Evolutionary conservation across 1,140 invertebrate genomes (phyloP).

Genomic region (Leptinotarsa lineolata): DNA sequence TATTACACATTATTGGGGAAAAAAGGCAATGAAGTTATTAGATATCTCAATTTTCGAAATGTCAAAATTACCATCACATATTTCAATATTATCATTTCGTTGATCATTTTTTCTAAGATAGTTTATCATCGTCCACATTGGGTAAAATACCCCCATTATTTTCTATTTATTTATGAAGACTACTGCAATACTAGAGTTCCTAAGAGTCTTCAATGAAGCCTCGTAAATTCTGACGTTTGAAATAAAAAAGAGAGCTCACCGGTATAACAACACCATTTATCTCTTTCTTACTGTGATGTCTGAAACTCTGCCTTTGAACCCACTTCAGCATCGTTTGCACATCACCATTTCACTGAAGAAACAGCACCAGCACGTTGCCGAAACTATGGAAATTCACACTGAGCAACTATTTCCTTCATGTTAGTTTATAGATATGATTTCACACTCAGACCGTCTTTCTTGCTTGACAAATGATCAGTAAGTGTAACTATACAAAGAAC

Average conservation of each 20-base stretch:
- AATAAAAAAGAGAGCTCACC: slow-evolving; percentile 25
- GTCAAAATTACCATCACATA: too few species aligned
- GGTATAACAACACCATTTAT: slow-evolving; percentile 28
- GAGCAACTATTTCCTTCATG: slow-evolving; percentile 10
- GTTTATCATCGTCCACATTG: too few species aligned
- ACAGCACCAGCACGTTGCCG: neutral
- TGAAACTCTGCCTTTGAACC: slow-evolving; percentile 45
- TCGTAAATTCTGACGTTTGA: too few species aligned
- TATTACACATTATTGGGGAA: too few species aligned
- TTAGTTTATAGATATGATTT: slow-evolving; percentile 10
- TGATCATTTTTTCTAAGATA: too few species aligned
- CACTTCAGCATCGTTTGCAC: slow-evolving; percentile 43
- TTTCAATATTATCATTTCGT: too few species aligned
- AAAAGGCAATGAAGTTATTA: too few species aligned
- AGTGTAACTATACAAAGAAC: slow-evolving; percentile 34
- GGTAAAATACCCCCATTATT: too few species aligned
- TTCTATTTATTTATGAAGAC: too few species aligned
- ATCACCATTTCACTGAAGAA: slow-evolving; percentile 6
- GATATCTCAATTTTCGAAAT: too few species aligned
- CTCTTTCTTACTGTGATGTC: slow-evolving; percentile 25
- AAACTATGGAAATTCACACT: slow-evolving; percentile 11
- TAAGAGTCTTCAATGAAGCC: too few species aligned
- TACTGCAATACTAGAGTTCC: too few species aligned
- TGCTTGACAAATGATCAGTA: slow-evolving; percentile 33
- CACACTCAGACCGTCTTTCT: slow-evolving; percentile 22